Evolutionary conservation across 2,797 vertebrate species (phyloP), one percentile per base, ranked within the genome.

Genomic region (Holocentrus rufus): DNA sequence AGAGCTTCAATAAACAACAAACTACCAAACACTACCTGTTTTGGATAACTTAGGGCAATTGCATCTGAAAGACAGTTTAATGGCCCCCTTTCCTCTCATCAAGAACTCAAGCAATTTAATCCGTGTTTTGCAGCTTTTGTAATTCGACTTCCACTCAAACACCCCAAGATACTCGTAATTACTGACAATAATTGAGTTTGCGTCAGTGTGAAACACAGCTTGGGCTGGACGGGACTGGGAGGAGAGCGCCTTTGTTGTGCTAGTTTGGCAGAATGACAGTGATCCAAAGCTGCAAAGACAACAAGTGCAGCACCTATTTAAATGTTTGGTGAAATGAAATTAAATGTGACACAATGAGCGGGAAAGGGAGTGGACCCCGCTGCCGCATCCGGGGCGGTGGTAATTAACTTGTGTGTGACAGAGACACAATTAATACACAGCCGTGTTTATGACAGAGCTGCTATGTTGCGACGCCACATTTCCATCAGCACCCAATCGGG

Each of bases 1-100:
- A 94, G 66, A 84, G 84, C 66, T 89, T 93, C 80, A 93, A 93
- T 94, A 89, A 95, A 90, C 66, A 15, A 8, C 77, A 89, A 91
- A 81, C 42, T 23, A n/a, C 76, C 31, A 30, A 65, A 71, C 22
- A 66, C 36, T 57, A 50, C 44, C 50, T 65, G 74, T 63, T 66
- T 77, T 49, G 60, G 36, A 77, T 25, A 55, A 55, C 20, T 70
- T 71, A 72, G 65, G 47, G 77, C 90, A 94, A 95, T 95, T 95
- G 91, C 95, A 94, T 95, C 81, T 93, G 91, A 95, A 95, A 93
- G 88, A 92, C 70, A 87, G 88, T 90, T 92, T 95, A 95, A 96
- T 92, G 85, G 93, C 93, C 93, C 94, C 88, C 94, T 94, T 92
- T 93, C 92, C 91, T 90, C 94, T 93, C 91, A 90, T 92, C 92